Evolutionary conservation across 2,113 vertebrate genomes (phyloP), one percentile per base, ranked within the genome.

Genomic region (Coreoperca whiteheadi): DNA sequence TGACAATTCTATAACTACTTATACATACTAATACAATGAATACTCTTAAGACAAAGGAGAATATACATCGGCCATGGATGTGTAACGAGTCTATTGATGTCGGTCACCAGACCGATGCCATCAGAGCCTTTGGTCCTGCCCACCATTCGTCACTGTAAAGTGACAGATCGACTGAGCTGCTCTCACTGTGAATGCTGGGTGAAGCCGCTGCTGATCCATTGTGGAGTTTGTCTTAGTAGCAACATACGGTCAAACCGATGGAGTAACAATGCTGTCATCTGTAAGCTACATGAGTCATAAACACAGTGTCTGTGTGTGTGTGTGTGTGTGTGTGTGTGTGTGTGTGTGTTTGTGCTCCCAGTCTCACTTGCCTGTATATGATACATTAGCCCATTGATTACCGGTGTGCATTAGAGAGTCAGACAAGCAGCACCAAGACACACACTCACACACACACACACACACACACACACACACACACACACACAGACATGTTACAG

Each of bases 221-320:
- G 46, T 32, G 53, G 69, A 82, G 76, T 85, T 75, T 68, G 82
- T 82, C 79, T 67, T 60, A 28, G 74, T 66, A 32, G 74, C 34
- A 79, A 79, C 81, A 87, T 87, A 88, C 69, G 77, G 79, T 53
- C 63, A 23, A 59, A 65, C 73, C 69, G 81, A 89, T 80, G 79
- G 77, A 87, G 84, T 41, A 82, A 86, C 82, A 86, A 79, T 77
- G 74, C 59, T 70, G 82, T 88, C 84, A 87, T 89, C 70, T 85
- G 82, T 82, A 83, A 83, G 84, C 86, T 54, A 34, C 64, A 79
- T 85, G 88, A 89, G 77, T 88, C 84, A 88, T 67, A 59, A 32
- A 77, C 32, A 74, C 41, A 39, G 15, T n/a, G 37, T 32, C n/a
- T 46, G 65, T 48, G 54, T 48, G 41, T 51, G 39, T 51, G 82